Evolutionary conservation across 2,113 vertebrate species (phyloP).

Genomic region (Phaethon lepturus): DNA sequence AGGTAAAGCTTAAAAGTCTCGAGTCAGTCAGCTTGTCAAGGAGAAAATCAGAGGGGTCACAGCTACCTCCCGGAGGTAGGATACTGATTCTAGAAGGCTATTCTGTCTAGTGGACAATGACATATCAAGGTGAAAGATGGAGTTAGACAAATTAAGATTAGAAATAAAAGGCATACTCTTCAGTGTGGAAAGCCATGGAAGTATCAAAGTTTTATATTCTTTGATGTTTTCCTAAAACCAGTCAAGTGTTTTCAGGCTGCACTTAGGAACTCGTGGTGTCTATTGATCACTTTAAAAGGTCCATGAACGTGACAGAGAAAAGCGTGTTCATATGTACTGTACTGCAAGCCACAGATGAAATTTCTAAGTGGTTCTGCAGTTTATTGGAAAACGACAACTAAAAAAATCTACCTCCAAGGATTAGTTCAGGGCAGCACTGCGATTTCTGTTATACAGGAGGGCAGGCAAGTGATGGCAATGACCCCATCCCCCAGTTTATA

Average conservation of each 20-base stretch:
- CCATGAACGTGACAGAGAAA: not conserved
- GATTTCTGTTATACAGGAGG: not conserved
- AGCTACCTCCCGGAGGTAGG: not conserved
- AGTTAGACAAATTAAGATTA: not conserved
- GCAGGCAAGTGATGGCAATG: not conserved
- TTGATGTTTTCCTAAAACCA: not conserved
- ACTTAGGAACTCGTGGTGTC: not conserved
- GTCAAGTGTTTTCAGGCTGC: not conserved
- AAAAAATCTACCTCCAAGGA: not conserved
- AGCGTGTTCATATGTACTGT: not conserved
- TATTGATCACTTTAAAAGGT: not conserved
- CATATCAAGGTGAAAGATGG: not conserved
- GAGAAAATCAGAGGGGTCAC: not conserved
- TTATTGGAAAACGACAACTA: not conserved
- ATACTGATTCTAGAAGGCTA: conserved; percentile 11
- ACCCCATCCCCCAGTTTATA: not conserved
- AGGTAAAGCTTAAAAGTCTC: not conserved
- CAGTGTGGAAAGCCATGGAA: not conserved
- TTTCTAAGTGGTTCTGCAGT: not conserved
- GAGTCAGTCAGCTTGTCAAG: not conserved
- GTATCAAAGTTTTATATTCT: not conserved
- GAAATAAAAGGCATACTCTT: not conserved
- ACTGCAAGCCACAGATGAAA: not conserved
- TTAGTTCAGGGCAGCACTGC: not conserved
- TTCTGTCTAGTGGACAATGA: not conserved